These are phyloP conservation scores for Lamellibrachia satsuma DNA, from an alignment of 2,888 invertebrate genomes.

Conservation along the genomic window DNA sequence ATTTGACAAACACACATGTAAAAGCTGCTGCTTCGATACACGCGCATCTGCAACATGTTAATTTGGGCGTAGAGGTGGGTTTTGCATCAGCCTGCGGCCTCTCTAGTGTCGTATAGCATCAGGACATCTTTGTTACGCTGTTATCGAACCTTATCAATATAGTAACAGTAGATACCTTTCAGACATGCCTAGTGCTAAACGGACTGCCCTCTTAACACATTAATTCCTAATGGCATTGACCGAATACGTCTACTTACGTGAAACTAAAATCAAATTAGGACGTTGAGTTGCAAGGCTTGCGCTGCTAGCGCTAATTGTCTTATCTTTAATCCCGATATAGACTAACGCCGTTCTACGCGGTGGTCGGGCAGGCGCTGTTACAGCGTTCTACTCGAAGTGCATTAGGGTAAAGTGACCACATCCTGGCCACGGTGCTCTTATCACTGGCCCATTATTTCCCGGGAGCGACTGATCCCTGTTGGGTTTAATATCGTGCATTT, in stretches of 20 bases:
- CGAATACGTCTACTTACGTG: neutral
- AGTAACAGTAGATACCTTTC: neutral
- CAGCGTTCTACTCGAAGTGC: neutral
- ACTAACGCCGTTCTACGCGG: neutral
- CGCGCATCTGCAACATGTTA: neutral
- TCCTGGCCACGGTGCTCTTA: neutral
- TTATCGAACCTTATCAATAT: conserved; percentile 2
- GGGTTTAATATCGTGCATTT: neutral
- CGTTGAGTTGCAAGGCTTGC: neutral
- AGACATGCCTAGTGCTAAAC: neutral
- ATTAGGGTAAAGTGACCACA: neutral
- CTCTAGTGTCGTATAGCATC: neutral
- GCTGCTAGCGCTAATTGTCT: neutral
- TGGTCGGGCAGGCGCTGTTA: neutral
- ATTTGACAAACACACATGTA: neutral
- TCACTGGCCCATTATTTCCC: neutral
- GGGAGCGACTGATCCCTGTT: neutral
- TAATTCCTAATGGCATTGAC: neutral
- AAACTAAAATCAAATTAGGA: neutral
- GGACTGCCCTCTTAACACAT: neutral
- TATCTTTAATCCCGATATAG: conserved; percentile 1
- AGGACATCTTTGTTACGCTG: neutral
- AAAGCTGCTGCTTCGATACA: neutral
- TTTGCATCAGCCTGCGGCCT: neutral
- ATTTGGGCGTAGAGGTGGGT: neutral